Percentiles rank a stretch among this genome's conserved stretches.
phyloP scores from a whole-genome alignment of 2,888 invertebrate species.

The Drosophila niveifrons region DNA sequence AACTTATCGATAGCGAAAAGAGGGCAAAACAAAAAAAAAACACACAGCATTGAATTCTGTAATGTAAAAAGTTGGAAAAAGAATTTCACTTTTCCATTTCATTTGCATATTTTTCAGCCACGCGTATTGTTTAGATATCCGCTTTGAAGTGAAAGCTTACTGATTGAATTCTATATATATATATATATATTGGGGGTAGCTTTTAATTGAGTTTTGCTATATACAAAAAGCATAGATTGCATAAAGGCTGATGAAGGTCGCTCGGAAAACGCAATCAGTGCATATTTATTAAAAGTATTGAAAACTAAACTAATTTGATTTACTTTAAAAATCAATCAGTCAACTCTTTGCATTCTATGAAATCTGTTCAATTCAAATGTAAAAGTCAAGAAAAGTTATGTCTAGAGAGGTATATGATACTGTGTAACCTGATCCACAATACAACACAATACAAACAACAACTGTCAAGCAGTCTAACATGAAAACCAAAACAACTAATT shows the following conservation, averaged over 20 bases:
- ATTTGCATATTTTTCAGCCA: constrained; percentile 5
- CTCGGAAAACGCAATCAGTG: background rate
- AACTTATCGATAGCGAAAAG: background rate
- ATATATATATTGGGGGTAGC: background rate
- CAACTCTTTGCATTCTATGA: background rate
- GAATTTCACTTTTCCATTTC: background rate
- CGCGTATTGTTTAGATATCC: background rate
- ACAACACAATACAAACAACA: constrained; percentile 1
- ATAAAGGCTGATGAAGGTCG: background rate
- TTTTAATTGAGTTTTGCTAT: background rate
- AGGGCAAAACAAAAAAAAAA: background rate
- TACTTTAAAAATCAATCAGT: background rate
- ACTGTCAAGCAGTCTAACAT: constrained; percentile 4
- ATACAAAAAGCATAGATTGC: background rate
- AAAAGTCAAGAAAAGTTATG: constrained; percentile 13
- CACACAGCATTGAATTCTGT: background rate
- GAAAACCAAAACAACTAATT: background rate
- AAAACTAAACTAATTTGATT: background rate
- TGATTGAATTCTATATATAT: no score
- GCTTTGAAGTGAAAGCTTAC: background rate
- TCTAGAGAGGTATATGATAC: constrained; percentile 7
- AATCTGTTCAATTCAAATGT: constrained; percentile 1
- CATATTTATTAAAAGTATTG: background rate
- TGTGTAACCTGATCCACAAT: constrained; percentile 7
- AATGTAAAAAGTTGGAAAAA: background rate